These are phyloP conservation scores for Sogatella furcifera DNA, from an alignment of 1,140 invertebrate genomes.

Conservation along the genomic window DNA sequence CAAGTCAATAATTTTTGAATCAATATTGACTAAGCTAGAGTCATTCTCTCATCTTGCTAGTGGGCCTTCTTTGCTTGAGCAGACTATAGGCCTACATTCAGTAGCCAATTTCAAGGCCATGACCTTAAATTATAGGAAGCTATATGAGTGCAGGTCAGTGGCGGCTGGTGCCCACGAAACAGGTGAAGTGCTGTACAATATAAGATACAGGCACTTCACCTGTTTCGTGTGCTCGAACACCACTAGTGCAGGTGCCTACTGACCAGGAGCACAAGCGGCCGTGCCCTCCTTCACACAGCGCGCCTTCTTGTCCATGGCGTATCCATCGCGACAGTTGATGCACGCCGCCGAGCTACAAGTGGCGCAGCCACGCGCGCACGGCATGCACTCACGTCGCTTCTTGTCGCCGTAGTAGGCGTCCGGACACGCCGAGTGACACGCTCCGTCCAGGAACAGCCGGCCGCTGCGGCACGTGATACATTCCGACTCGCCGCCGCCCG, in stretches of 20 bases:
- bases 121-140: too few relatives aligned
- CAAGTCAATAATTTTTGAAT: too few relatives aligned
- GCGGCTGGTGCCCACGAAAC: too few relatives aligned
- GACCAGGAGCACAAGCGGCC: constrained; percentile 49
- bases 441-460: constrained; percentile 28
- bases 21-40: too few relatives aligned
- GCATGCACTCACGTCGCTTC: constrained; percentile 59
- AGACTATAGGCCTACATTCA: too few relatives aligned
- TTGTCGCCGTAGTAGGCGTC: constrained; percentile 59
- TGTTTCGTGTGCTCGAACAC: too few relatives aligned
- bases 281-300: constrained; percentile 53
- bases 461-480: constrained; percentile 44
- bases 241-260: constrained; percentile 19
- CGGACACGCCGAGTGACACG: constrained; percentile 47
- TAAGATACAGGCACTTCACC: too few relatives aligned
- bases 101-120: too few relatives aligned
- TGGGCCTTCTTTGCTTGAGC: too few relatives aligned
- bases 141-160: too few relatives aligned
- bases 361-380: constrained; percentile 59
- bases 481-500: constrained; percentile 58
- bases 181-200: too few relatives aligned
- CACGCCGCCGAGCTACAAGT: constrained; percentile 55
- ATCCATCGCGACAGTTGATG: constrained; percentile 53
- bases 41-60: too few relatives aligned
- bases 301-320: constrained; percentile 58